Evolutionary conservation across 2,888 invertebrate genomes (phyloP).

Genomic region (Tipula confusa): DNA sequence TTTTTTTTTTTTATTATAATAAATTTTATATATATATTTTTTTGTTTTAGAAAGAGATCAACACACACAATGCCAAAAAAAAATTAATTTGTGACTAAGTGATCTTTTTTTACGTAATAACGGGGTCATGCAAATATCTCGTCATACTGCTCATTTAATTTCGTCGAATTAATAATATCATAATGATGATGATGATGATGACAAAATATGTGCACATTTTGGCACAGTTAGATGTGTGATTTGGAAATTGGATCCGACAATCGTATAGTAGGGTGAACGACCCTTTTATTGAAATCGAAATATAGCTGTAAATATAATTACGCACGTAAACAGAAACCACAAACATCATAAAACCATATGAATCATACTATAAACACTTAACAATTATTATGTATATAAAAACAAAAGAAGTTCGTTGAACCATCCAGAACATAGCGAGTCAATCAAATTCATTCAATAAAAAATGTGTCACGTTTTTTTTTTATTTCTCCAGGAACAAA

Average conservation of each 20-base stretch:
- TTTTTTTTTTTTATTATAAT: neutral
- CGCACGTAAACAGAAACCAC: neutral
- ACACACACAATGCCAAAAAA: neutral
- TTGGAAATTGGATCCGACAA: conserved; percentile 7
- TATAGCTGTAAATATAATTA: neutral
- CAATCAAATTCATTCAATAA: conserved; percentile 21
- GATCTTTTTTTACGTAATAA: conserved; percentile 21
- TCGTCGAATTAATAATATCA: neutral
- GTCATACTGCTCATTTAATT: neutral
- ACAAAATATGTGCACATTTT: conserved; percentile 12
- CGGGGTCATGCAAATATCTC: conserved; percentile 8
- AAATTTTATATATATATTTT: neutral
- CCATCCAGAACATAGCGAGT: neutral
- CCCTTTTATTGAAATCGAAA: neutral
- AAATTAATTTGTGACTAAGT: neutral
- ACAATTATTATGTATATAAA: neutral
- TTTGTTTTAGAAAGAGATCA: neutral
- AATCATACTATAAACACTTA: neutral
- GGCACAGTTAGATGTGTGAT: neutral
- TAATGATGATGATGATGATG: neutral
- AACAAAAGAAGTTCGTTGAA: conserved; percentile 14
- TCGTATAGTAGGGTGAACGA: neutral
- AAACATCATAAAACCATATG: neutral
- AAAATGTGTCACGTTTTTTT: conserved; percentile 3
- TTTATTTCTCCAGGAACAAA: neutral